These are phyloP conservation scores for Acropternis orthonyx DNA, from an alignment of 2,797 vertebrate genomes.

Conservation along the genomic window DNA sequence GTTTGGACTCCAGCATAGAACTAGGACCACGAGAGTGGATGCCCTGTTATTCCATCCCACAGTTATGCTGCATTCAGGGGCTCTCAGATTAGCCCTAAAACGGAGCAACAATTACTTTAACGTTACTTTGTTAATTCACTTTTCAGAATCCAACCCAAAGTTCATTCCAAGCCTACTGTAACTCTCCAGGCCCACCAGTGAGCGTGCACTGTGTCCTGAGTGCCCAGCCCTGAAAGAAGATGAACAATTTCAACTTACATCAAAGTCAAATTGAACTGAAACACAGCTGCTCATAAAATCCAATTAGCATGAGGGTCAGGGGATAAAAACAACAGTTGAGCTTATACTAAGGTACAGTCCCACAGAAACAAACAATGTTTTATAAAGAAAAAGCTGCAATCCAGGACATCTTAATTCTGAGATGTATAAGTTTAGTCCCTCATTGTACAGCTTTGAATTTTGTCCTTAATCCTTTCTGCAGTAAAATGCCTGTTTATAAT, in stretches of 20 bases:
- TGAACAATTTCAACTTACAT: neutral
- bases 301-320: neutral
- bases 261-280: neutral
- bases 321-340: neutral
- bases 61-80: neutral
- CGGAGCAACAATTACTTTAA: neutral
- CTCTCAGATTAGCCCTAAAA: neutral
- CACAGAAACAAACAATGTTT: neutral
- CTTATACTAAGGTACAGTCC: neutral
- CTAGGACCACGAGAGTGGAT: neutral
- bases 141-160: neutral
- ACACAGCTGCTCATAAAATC: neutral
- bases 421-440: neutral
- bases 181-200: neutral
- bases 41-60: neutral
- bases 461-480: neutral
- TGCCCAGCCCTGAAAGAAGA: neutral
- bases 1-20: neutral
- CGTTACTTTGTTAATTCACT: neutral
- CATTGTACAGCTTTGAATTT: neutral
- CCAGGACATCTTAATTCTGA: neutral
- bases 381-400: neutral
- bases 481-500: neutral
- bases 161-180: neutral
- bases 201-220: fast-evolving